phyloP scores from a whole-genome alignment of 2,888 invertebrate species.

The Lutraria lutraria region DNA sequence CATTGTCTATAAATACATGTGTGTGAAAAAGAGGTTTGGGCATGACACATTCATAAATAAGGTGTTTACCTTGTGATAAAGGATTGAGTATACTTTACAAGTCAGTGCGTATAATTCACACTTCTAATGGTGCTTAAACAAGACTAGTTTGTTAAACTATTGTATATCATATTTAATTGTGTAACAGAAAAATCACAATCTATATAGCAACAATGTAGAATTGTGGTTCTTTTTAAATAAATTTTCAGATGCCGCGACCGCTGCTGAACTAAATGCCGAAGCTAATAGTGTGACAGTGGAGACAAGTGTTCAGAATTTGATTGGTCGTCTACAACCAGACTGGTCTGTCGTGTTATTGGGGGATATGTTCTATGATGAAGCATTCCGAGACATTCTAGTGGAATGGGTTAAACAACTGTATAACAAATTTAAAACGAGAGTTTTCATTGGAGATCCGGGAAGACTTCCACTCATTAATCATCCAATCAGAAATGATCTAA shows the following conservation, averaged over 20 bases:
- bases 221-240: neutral
- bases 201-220: no score
- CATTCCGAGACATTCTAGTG: conserved; percentile 74
- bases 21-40: no score
- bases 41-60: no score
- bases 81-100: no score
- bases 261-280: conserved; percentile 81
- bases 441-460: conserved; percentile 84
- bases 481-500: conserved; percentile 72
- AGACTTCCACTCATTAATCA: conserved; percentile 75
- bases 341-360: conserved; percentile 90
- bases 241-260: conserved; percentile 82
- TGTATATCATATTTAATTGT: no score
- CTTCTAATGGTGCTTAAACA: no score
- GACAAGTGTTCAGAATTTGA: conserved; percentile 90
- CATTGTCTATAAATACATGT: no score
- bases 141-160: no score
- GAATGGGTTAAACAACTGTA: conserved; percentile 71
- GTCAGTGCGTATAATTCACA: no score
- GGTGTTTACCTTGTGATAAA: no score
- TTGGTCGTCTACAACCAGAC: conserved; percentile 73
- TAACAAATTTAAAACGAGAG: conserved; percentile 59
- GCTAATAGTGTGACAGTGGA: conserved; percentile 77
- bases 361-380: conserved; percentile 91
- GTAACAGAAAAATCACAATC: no score